Evolutionary conservation across 1,140 invertebrate genomes (phyloP), one percentile per base, ranked within the genome.

Genomic region (Drosophila aff.): DNA sequence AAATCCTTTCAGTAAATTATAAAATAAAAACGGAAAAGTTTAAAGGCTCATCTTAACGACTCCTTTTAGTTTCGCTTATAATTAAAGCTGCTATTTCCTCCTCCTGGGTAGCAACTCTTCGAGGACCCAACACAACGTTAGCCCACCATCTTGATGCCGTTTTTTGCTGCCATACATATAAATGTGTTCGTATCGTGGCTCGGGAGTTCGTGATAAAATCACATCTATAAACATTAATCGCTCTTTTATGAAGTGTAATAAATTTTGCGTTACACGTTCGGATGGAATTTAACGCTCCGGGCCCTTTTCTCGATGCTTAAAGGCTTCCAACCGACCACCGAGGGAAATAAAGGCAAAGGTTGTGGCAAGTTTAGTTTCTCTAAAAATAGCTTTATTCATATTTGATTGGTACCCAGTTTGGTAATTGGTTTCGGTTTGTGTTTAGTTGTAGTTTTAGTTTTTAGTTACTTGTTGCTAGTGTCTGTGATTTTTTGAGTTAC

Each of bases 181-280:
- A 21, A 55, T 57, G 53, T 40, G 53, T 55, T 55, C 21, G 36
- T 50, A 61, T 73, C 67, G 44, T 44, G 40, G 53, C 68, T 43
- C 40, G 64, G 57, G 60, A 52, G 81, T 89, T 90, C 86, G 85
- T 90, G 85, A 80, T 91, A 79, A 82, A 90, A 90, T 90, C 85
- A 82, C 85, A 90, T 90, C 81, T 89, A 90, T 91, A 91, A 90
- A 90, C 85, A 81, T 90, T 90, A 90, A 90, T 90, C 85, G 86
- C 86, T 85, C 82, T 91, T 79, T 91, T 90, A 90, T 90, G 86
- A 90, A 85, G 85, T 85, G 82, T 74, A 91, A 90, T 90, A 90
- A 90, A 90, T 90, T 90, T 76, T 49, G 67, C 60, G 62, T 73
- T 72, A 68, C 78, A 84, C 81, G 78, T 78, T 90, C 21, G 31